A percentile compares a stretch with the other conserved stretches of the same genome.
Conservation (phyloP, 1,140 invertebrate species). For the Nixonia krombeini region DNA sequence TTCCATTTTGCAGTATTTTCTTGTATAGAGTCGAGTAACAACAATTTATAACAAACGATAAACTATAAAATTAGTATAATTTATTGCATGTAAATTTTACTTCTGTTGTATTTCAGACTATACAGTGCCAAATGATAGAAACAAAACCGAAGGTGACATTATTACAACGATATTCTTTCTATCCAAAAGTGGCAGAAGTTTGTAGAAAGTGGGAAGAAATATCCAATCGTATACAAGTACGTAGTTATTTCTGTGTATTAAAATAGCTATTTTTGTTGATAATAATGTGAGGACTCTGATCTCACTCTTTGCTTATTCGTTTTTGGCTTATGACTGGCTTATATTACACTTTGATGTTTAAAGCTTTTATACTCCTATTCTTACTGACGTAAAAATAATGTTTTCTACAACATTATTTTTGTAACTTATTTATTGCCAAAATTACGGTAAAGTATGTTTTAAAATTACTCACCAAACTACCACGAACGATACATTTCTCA, state of each 20-base stretch:
- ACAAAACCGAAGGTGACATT: conserved; percentile 64
- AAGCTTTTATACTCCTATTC: not conserved
- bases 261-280: not conserved
- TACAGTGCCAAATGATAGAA: conserved; percentile 67
- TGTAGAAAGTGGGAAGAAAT: conserved; percentile 66
- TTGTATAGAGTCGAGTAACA: too few relatives aligned
- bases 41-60: too few relatives aligned
- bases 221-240: conserved; percentile 63
- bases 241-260: conserved; percentile 26
- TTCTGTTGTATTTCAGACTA: conserved; percentile 48
- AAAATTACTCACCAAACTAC: too few relatives aligned
- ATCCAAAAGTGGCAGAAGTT: conserved; percentile 65
- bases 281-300: conserved; percentile 5
- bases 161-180: conserved; percentile 63
- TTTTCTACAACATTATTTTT: not conserved
- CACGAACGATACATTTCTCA: too few relatives aligned
- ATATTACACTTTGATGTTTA: conserved; percentile 22
- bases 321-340: conserved; percentile 55
- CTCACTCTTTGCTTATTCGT: conserved; percentile 56
- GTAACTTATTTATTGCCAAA: not conserved
- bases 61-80: too few relatives aligned
- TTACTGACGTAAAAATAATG: too few relatives aligned
- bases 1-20: too few relatives aligned
- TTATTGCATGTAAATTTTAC: not conserved
- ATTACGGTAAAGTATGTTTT: too few relatives aligned